Percentiles rank a stretch among this genome's conserved stretches.
Evolutionary conservation across 2,113 vertebrate species (phyloP).

Genomic region (Eptesicus fuscus): DNA sequence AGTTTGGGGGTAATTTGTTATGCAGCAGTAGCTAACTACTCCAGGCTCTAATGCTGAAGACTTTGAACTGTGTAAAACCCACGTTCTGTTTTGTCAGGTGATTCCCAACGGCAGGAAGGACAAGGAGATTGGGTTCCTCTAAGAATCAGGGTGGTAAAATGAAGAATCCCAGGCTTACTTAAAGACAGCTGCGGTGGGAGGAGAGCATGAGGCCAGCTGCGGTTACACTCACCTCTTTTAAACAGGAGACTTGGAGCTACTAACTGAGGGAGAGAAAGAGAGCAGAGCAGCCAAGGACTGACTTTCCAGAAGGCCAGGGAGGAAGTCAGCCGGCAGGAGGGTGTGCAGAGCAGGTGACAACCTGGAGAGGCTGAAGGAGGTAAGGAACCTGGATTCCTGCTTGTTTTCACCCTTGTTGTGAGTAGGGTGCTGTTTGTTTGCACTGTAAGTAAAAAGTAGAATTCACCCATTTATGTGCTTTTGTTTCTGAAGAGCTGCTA

Average conservation of each 20-base stretch:
- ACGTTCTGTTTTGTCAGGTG: no score
- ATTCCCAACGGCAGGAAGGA: neutral
- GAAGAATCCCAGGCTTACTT: neutral
- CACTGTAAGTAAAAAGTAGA: neutral
- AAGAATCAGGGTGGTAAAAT: neutral
- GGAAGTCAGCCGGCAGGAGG: neutral
- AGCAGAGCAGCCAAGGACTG: neutral
- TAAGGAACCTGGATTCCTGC: neutral
- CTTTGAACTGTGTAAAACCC: neutral
- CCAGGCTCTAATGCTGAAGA: neutral
- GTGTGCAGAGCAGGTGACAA: neutral
- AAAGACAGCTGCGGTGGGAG: neutral
- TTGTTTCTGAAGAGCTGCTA: neutral
- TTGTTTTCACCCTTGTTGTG: neutral
- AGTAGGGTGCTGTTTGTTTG: neutral
- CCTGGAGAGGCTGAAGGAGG: neutral
- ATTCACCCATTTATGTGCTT: neutral
- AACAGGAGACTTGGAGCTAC: neutral
- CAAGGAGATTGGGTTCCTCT: neutral
- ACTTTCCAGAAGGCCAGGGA: neutral
- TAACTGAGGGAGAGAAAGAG: neutral
- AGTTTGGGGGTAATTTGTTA: neutral
- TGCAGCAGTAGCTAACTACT: neutral
- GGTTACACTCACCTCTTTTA: neutral
- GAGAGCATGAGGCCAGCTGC: neutral